A percentile compares a stretch with the other conserved stretches of the same genome.
Evolutionary conservation across 2,888 invertebrate species (phyloP).

Genomic region (Argynnis bischoffii): DNA sequence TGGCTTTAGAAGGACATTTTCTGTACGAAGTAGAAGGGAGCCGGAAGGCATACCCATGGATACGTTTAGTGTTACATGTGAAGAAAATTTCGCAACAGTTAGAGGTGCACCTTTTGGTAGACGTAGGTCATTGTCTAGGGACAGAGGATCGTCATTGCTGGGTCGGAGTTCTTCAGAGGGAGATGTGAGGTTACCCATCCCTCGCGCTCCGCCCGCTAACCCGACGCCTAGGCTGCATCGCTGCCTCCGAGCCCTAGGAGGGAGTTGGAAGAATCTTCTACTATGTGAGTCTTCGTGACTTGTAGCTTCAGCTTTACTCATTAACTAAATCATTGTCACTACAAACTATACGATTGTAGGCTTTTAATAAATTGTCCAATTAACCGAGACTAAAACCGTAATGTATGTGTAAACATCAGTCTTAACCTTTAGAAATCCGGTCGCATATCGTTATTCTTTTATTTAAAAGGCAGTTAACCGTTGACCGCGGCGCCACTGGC

Average conservation of each 20-base stretch:
- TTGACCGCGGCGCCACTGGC: conserved; percentile 60
- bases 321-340: conserved; percentile 43
- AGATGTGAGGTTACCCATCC: conserved; percentile 78
- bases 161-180: conserved; percentile 88
- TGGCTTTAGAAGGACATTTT: conserved; percentile 74
- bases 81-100: conserved; percentile 72
- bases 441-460: conserved; percentile 64
- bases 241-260: conserved; percentile 88
- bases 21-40: conserved; percentile 67
- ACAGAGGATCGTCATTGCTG: conserved; percentile 78
- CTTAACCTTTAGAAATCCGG: conserved; percentile 64
- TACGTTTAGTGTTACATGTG: conserved; percentile 64
- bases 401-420: conserved; percentile 53
- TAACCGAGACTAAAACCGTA: conserved; percentile 55
- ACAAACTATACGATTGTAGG: conserved; percentile 21
- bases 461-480: conserved; percentile 70
- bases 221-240: conserved; percentile 83
- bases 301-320: conserved; percentile 51
- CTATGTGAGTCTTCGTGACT: conserved; percentile 85
- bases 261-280: conserved; percentile 90
- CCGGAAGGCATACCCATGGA: conserved; percentile 72
- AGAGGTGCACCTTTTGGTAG: conserved; percentile 73
- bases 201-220: conserved; percentile 66
- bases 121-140: conserved; percentile 74
- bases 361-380: conserved; percentile 54